A percentile compares a stretch with the other conserved stretches of the same genome.
Evolutionary conservation across 2,113 vertebrate genomes (phyloP).

Genomic region (Phoenicopterus ruber): DNA sequence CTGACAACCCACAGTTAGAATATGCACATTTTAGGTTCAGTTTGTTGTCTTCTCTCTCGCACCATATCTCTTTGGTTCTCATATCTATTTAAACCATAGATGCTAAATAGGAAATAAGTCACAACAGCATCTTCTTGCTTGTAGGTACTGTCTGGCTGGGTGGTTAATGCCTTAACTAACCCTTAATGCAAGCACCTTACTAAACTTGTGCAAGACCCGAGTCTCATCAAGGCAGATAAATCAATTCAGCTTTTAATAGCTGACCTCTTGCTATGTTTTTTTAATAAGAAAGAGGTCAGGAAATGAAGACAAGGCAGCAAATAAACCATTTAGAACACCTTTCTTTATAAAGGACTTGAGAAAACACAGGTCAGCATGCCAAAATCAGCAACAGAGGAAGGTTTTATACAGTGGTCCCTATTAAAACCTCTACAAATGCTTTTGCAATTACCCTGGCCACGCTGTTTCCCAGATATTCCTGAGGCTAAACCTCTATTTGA

Average conservation of each 20-base stretch:
- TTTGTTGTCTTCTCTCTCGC: not conserved
- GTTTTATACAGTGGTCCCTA: not conserved
- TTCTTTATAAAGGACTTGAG: not conserved
- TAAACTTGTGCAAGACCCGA: not conserved
- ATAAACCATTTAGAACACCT: not conserved
- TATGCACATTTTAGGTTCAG: not conserved
- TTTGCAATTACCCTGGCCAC: not conserved
- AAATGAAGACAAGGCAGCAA: not conserved
- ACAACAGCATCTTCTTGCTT: not conserved
- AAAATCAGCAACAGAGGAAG: not conserved
- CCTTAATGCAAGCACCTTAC: not conserved
- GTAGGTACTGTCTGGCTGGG: not conserved
- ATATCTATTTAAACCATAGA: not conserved
- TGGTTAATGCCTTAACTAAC: not conserved
- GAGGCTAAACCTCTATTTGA: not conserved
- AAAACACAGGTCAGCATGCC: not conserved
- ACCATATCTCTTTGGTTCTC: not conserved
- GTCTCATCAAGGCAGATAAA: not conserved
- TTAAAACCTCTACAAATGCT: not conserved
- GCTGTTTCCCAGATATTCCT: not conserved
- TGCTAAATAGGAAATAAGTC: not conserved
- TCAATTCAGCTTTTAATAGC: not conserved
- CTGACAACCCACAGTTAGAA: not conserved
- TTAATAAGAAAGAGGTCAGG: not conserved
- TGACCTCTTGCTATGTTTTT: not conserved